Percentiles rank a stretch among this genome's conserved stretches.
Evolutionary conservation across 2,797 vertebrate genomes (phyloP).

Genomic region (Pygocentrus nattereri): DNA sequence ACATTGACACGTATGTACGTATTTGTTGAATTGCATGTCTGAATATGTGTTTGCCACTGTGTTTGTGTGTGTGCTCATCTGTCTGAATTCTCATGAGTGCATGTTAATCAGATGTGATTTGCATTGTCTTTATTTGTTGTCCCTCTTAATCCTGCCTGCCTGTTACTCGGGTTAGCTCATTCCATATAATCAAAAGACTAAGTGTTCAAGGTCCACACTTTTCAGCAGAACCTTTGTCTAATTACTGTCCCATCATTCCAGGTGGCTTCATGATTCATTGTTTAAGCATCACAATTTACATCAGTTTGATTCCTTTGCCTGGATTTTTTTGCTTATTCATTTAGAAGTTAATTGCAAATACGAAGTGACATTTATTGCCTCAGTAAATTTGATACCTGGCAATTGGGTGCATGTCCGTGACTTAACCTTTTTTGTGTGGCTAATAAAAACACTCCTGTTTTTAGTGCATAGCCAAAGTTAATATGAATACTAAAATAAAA

Average conservation of each 20-base stretch:
- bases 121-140: conserved; percentile 50
- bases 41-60: conserved; percentile 17
- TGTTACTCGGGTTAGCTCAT: conserved; percentile 57
- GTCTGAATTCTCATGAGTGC: conserved; percentile 35
- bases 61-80: background rate
- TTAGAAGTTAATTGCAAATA: conserved; percentile 89
- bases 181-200: conserved; percentile 63
- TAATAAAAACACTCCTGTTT: conserved; percentile 77
- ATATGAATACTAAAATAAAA: conserved; percentile 76
- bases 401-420: conserved; percentile 77
- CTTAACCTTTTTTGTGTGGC: conserved; percentile 72
- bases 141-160: conserved; percentile 52
- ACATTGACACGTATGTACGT: conserved; percentile 36
- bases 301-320: conserved; percentile 77
- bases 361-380: conserved; percentile 86
- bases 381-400: conserved; percentile 80
- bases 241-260: conserved; percentile 73
- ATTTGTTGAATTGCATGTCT: conserved; percentile 13
- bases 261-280: conserved; percentile 78
- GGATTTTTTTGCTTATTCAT: conserved; percentile 85
- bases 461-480: conserved; percentile 64
- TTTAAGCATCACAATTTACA: conserved; percentile 74
- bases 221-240: conserved; percentile 67
- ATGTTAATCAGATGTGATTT: conserved; percentile 52
- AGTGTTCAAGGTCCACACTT: conserved; percentile 62